phyloP scores from a whole-genome alignment of 1,140 invertebrate genomes.

The Heliconius hermathena region DNA sequence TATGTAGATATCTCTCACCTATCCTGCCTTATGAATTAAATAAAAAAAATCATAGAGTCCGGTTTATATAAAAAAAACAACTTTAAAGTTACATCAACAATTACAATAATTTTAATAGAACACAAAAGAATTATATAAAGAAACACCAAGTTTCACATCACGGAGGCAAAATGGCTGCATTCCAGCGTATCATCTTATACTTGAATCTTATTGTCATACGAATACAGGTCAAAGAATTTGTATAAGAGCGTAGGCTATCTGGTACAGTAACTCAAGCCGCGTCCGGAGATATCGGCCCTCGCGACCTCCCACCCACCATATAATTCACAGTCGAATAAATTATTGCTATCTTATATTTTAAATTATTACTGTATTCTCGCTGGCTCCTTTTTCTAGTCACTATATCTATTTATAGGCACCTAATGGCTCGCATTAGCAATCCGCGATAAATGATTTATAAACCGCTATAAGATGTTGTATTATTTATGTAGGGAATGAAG shows the following conservation, averaged over 20 bases:
- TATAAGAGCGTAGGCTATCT: conserved; percentile 44
- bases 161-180: conserved; percentile 63
- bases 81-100: neutral
- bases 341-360: conserved; percentile 70
- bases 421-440: conserved; percentile 37
- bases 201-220: conserved; percentile 34
- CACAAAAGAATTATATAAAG: conserved; percentile 41
- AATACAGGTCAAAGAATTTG: conserved; percentile 40
- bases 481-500: conserved; percentile 37
- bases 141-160: conserved; percentile 44
- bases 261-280: conserved; percentile 52
- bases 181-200: conserved; percentile 42
- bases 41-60: too few species aligned
- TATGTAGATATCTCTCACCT: too few species aligned
- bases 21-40: too few species aligned
- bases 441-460: conserved; percentile 42
- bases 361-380: conserved; percentile 69
- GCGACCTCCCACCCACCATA: conserved; percentile 68
- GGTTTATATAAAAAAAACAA: neutral
- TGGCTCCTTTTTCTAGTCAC: conserved; percentile 60
- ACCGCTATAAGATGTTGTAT: conserved; percentile 28
- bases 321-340: conserved; percentile 74
- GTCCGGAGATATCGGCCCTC: conserved; percentile 60
- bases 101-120: conserved; percentile 30
- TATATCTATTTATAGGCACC: conserved; percentile 42